Evolutionary conservation across 2,888 invertebrate species (phyloP), one percentile per base, ranked within the genome.

Genomic region (Caenorhabditis sulstoni): DNA sequence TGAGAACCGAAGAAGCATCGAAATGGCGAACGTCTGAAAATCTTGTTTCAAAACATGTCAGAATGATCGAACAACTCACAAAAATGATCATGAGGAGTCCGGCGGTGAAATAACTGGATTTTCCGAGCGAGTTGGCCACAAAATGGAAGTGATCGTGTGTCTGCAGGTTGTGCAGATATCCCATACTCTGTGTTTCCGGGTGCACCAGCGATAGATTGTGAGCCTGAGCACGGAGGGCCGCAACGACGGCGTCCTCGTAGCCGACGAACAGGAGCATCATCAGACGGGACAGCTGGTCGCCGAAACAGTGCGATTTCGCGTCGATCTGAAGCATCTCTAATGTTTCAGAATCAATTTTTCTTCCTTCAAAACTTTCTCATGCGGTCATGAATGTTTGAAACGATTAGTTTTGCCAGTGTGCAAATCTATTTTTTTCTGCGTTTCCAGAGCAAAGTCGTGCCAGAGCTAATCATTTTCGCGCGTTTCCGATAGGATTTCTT

Each of bases 141-240:
- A 99, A 99, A 77, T 97, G 94, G 91, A 96, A 99, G 91, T 98
- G 97, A 90, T 98, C 98, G 14, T 98, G 97, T 14, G 97, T 97
- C 68, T 97, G 95, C 55, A 99, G 96, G 92, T 99, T 98, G 88
- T 97, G 88, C 44, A 90, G 64, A 79, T 87, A 90, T 49, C 90
- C 89, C 82, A 80, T 79, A 41, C 53, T 59, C 22, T 50, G 16
- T 0, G 50, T 61, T 9, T 66, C 71, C 39, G 76, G 68, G 16
- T 75, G 44, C 9, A 59, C 50, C 22, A 59, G 49, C 11, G 67
- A 62, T 8, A 67, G n/a, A 41, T 67, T 75, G 53, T 35, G n/a
- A 8, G 62, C 71, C 23, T 64, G 62, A 18, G 37, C 41, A 11
- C 71, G 62, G 8, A 75, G 66, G 4, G 66, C 65, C 0, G 97